A percentile compares a stretch with the other conserved stretches of the same genome.
Evolutionary conservation across 2,797 vertebrate genomes (phyloP).

Genomic region (Myiotriccus ornatus): DNA sequence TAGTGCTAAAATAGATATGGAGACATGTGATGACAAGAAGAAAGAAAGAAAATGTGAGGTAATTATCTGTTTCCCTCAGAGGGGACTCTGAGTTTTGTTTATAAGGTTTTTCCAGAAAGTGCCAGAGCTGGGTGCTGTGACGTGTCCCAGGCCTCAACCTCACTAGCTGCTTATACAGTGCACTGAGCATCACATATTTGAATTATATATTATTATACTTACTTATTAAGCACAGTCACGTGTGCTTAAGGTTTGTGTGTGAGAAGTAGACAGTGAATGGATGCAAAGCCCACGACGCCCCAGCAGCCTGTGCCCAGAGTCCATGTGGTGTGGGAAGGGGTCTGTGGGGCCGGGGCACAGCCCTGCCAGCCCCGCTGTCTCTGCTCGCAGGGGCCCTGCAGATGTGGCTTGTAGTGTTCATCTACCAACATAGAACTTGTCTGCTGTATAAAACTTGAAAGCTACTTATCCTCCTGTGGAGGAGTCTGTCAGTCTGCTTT

Average conservation of each 20-base stretch:
- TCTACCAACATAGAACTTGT: not conserved
- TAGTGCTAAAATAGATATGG: not conserved
- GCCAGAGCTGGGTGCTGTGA: not conserved
- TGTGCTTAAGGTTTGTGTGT: not conserved
- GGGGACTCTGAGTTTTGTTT: not conserved
- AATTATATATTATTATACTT: not conserved
- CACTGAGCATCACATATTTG: not conserved
- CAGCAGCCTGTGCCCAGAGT: not conserved
- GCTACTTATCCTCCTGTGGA: not conserved
- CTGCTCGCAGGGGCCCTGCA: fast-evolving
- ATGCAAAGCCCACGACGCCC: fast-evolving
- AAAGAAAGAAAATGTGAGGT: not conserved
- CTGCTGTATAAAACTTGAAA: not conserved
- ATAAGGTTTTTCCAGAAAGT: not conserved
- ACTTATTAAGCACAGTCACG: not conserved
- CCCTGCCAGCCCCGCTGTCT: not conserved
- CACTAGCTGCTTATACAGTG: not conserved
- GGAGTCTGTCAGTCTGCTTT: not conserved
- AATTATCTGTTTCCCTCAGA: not conserved
- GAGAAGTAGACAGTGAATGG: not conserved
- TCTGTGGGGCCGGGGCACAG: not conserved
- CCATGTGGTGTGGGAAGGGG: not conserved
- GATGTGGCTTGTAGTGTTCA: not conserved
- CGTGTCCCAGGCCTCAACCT: not conserved
- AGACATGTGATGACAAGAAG: not conserved